phyloP scores from a whole-genome alignment of 2,113 vertebrate species.

The Gymnobelideus leadbeateri region DNA sequence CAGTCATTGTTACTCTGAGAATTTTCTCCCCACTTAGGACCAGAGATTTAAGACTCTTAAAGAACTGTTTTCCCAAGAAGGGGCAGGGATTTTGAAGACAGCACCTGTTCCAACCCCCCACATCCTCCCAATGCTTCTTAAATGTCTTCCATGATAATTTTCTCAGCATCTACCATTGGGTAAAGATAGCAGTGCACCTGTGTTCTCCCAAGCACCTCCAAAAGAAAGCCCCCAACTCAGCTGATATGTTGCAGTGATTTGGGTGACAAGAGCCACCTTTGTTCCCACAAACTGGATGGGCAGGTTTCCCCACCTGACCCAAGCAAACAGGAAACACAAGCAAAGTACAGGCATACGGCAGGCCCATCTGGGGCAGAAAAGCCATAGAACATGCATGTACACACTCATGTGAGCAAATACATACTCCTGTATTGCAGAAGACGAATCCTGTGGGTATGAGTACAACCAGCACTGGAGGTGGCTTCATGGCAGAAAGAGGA shows the following conservation, averaged over 20 bases:
- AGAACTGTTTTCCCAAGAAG: background rate
- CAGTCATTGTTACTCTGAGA: background rate
- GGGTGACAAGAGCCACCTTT: conserved; percentile 68
- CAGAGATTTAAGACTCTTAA: background rate
- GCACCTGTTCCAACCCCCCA: background rate
- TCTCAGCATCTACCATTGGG: background rate
- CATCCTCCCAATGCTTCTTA: background rate
- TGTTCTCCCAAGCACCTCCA: background rate
- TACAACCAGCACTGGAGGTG: background rate
- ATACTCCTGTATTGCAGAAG: no score
- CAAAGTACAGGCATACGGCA: background rate
- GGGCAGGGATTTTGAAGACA: background rate
- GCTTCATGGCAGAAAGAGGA: no score
- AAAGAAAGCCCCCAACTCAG: background rate
- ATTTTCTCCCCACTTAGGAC: background rate
- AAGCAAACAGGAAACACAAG: conserved; percentile 60
- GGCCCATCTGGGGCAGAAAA: background rate
- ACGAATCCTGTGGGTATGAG: no score
- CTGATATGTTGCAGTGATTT: conserved; percentile 60
- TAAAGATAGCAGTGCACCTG: background rate
- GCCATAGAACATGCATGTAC: background rate
- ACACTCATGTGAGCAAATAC: background rate
- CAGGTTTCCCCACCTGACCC: conserved; percentile 73
- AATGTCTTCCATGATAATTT: background rate
- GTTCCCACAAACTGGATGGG: conserved; percentile 75